Percentiles rank a stretch among this genome's conserved stretches.
phyloP scores from a whole-genome alignment of 53 echinoderm and acorn worm species.

The Glandiceps talaboti region DNA sequence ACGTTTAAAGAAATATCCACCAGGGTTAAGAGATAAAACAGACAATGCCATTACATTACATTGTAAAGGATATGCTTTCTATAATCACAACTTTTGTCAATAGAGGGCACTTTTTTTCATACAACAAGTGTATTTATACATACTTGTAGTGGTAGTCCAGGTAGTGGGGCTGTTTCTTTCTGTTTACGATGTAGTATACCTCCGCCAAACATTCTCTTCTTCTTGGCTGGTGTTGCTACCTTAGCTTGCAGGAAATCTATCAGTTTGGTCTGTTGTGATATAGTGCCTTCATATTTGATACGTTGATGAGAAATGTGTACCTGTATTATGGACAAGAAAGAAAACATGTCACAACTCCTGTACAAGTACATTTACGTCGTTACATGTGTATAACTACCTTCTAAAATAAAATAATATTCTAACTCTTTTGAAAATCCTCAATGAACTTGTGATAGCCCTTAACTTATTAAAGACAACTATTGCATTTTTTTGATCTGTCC shows the following conservation, averaged over 20 bases:
- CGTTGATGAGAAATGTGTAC: slow-evolving; percentile 58
- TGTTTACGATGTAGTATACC: slow-evolving; percentile 48
- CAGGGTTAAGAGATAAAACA: too few species aligned
- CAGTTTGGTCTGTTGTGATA: slow-evolving; percentile 94
- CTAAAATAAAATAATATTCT: too few species aligned
- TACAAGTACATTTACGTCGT: neutral
- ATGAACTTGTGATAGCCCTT: too few species aligned
- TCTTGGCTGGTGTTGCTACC: slow-evolving; percentile 71
- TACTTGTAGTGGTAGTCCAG: slow-evolving; percentile 33
- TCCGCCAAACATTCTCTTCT: slow-evolving; percentile 52
- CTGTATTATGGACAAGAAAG: too few species aligned
- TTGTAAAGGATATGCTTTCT: too few species aligned
- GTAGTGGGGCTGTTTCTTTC: slow-evolving; percentile 17
- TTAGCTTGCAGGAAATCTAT: slow-evolving; percentile 98
- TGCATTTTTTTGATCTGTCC: too few species aligned
- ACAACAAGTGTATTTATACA: neutral
- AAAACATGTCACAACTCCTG: neutral
- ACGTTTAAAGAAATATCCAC: too few species aligned
- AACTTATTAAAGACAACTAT: too few species aligned
- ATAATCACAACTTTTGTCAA: too few species aligned
- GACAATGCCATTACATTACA: too few species aligned
- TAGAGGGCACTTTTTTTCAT: neutral
- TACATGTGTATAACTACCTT: neutral
- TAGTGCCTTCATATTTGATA: slow-evolving; percentile 66
- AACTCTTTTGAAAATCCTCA: too few species aligned